Conservation (phyloP, 2,888 invertebrate genomes). For the Teleogryllus oceanicus region DNA sequence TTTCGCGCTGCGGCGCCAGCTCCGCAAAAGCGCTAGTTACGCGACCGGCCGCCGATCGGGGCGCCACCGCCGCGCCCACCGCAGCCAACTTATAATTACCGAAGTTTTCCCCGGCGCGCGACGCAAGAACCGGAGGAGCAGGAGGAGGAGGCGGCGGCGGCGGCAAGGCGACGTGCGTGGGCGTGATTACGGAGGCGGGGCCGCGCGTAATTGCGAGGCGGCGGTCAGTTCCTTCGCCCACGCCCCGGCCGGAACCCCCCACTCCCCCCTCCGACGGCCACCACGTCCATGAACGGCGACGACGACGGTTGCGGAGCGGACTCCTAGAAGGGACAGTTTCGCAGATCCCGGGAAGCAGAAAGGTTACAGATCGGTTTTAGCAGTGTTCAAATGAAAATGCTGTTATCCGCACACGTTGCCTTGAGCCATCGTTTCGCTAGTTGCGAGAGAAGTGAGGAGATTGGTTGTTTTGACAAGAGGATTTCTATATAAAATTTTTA, state of each 20-base stretch:
- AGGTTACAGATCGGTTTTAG: no score
- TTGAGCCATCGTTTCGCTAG: no score
- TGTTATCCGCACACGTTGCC: no score
- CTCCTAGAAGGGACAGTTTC: no score
- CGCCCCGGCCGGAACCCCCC: neutral
- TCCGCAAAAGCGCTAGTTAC: conserved; percentile 9
- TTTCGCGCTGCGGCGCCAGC: neutral
- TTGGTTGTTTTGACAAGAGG: no score
- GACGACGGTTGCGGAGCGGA: no score
- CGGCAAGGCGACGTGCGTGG: neutral
- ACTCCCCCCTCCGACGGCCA: neutral
- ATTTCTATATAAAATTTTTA: no score
- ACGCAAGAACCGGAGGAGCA: no score
- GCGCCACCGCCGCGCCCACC: neutral
- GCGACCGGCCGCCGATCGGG: neutral
- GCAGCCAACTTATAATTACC: conserved; percentile 10
- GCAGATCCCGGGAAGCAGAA: no score
- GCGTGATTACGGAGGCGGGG: neutral
- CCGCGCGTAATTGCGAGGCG: neutral
- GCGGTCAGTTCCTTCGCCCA: neutral
- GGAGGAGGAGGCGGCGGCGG: neutral
- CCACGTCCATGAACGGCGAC: no score
- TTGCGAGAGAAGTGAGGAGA: no score
- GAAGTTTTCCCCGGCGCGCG: conserved; percentile 1
- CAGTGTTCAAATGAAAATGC: no score